These are phyloP conservation scores for Zosterops pallidus DNA, from an alignment of 2,113 vertebrate genomes.

Conservation along the genomic window DNA sequence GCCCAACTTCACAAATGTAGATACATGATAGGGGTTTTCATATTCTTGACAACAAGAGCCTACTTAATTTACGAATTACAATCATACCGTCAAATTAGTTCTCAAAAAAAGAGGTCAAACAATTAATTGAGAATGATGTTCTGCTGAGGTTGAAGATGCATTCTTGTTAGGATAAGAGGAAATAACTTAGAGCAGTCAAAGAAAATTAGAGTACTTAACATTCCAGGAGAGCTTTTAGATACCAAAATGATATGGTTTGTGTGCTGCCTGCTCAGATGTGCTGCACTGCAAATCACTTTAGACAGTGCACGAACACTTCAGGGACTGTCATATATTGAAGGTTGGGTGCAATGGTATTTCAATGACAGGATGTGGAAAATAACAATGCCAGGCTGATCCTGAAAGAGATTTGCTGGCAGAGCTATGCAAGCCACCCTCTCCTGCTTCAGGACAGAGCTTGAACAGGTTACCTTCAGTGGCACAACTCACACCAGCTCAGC, in stretches of 20 bases:
- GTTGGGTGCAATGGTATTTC: not conserved
- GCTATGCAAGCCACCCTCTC: not conserved
- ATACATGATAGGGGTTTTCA: not conserved
- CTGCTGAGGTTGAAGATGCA: not conserved
- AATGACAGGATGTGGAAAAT: not conserved
- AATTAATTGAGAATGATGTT: not conserved
- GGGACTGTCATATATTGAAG: not conserved
- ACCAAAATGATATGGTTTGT: not conserved
- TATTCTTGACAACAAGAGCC: not conserved
- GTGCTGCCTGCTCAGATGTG: not conserved
- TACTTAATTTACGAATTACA: not conserved
- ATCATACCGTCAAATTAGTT: not conserved
- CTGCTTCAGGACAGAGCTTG: not conserved
- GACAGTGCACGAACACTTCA: not conserved
- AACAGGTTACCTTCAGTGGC: not conserved
- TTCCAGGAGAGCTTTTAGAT: not conserved
- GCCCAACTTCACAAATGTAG: not conserved
- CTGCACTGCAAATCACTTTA: not conserved
- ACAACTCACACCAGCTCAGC: fast-evolving
- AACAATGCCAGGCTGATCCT: not conserved
- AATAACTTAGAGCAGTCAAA: not conserved
- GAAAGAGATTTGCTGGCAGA: not conserved
- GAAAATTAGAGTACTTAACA: not conserved
- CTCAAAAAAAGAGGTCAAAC: not conserved
- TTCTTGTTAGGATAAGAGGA: not conserved